Percentiles rank a stretch among this genome's conserved stretches.
phyloP scores from a whole-genome alignment of 64 coral and sea anemone species.

The Actinia equina region DNA sequence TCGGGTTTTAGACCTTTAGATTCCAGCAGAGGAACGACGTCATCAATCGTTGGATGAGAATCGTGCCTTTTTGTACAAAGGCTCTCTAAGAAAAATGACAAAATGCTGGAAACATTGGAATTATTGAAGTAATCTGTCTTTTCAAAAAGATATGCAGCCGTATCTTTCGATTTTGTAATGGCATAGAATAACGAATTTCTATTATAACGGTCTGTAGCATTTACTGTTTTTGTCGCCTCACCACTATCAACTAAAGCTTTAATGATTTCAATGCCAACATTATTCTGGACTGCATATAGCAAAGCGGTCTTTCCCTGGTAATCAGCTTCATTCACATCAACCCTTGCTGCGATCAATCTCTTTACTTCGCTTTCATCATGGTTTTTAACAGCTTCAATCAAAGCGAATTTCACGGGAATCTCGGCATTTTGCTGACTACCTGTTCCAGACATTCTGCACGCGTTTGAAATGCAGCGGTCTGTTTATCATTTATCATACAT shows the following conservation, averaged over 20 bases:
- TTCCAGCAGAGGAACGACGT: background rate
- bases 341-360: background rate
- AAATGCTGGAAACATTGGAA: background rate
- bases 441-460: too few relatives aligned
- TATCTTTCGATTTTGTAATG: background rate
- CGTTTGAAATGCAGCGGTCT: too few relatives aligned
- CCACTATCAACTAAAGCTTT: background rate
- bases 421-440: background rate
- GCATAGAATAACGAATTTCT: background rate
- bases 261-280: background rate
- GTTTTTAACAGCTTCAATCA: background rate
- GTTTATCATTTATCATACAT: too few relatives aligned
- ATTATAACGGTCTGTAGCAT: background rate
- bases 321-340: background rate
- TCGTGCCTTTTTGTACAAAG: background rate
- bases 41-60: background rate
- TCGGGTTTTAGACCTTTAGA: background rate
- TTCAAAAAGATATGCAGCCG: background rate
- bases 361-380: background rate
- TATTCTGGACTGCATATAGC: background rate
- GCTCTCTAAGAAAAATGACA: background rate
- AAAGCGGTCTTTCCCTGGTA: background rate
- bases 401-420: background rate
- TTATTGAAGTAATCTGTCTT: background rate
- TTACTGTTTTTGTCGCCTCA: background rate